A percentile compares a stretch with the other conserved stretches of the same genome.
These are phyloP conservation scores for Folsomia candida DNA, from an alignment of 2,888 invertebrate genomes.

Conservation along the genomic window DNA sequence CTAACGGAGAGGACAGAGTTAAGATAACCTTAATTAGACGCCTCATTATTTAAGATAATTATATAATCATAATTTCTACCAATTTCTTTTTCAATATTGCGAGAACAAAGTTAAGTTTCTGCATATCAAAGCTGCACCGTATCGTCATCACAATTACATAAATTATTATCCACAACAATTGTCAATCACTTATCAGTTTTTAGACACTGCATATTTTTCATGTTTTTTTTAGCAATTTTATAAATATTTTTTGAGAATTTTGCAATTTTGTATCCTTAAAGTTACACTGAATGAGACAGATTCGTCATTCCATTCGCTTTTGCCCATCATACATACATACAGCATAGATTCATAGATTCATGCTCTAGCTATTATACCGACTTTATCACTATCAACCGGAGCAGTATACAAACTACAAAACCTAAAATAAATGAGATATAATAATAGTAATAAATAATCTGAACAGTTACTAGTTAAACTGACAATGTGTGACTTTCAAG, in stretches of 20 bases:
- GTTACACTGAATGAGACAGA: background rate
- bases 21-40: background rate
- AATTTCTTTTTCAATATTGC: too few species aligned
- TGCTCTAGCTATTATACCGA: background rate
- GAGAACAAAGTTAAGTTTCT: too few species aligned
- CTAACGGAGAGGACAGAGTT: too few species aligned
- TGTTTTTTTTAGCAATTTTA: background rate
- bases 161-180: too few species aligned
- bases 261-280: background rate
- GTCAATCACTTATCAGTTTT: background rate
- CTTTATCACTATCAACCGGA: background rate
- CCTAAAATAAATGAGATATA: conserved; percentile 4
- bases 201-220: background rate
- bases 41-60: background rate
- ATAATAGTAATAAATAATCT: background rate
- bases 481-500: too few species aligned
- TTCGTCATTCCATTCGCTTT: background rate
- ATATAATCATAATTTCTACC: background rate
- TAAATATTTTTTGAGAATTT: conserved; percentile 1
- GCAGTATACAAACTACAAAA: conserved; percentile 3
- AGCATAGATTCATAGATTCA: background rate
- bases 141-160: background rate
- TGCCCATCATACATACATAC: background rate
- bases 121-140: too few species aligned
- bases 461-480: background rate